A percentile compares a stretch with the other conserved stretches of the same genome.
phyloP scores from a whole-genome alignment of 2,797 vertebrate species.

The Brachyrhaphis roseni region DNA sequence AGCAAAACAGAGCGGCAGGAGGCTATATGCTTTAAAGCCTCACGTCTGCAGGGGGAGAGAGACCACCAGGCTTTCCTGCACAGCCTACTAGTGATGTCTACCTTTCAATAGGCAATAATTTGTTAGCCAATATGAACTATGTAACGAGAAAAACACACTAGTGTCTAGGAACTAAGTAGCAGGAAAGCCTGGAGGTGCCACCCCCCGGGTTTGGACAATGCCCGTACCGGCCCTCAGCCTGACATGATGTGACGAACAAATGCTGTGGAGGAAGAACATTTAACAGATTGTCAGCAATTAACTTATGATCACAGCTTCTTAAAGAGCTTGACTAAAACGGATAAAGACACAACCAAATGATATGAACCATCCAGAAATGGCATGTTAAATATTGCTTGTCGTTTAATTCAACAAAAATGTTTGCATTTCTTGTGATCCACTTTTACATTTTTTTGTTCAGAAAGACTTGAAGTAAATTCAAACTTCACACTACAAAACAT shows the following conservation, averaged over 20 bases:
- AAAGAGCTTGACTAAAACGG: constrained; percentile 5
- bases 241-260: constrained; percentile 96
- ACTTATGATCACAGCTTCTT: constrained; percentile 17
- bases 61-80: constrained; percentile 71
- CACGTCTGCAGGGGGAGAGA: constrained; percentile 60
- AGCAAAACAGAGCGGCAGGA: constrained; percentile 60
- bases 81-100: constrained; percentile 36
- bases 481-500: background rate
- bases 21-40: constrained; percentile 62
- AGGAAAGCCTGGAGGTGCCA: constrained; percentile 71
- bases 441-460: background rate
- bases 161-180: constrained; percentile 43
- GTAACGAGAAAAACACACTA: constrained; percentile 32
- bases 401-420: background rate
- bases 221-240: constrained; percentile 86
- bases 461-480: background rate
- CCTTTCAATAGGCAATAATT: constrained; percentile 14
- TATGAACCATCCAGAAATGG: background rate
- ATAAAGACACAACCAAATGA: background rate
- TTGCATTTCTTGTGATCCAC: constrained; percentile 13
- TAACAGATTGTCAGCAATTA: constrained; percentile 60
- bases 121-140: constrained; percentile 15
- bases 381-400: background rate
- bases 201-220: constrained; percentile 76
- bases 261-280: constrained; percentile 89